Evolutionary conservation across 1,140 invertebrate species (phyloP).

Genomic region (Palaemon carinicauda): DNA sequence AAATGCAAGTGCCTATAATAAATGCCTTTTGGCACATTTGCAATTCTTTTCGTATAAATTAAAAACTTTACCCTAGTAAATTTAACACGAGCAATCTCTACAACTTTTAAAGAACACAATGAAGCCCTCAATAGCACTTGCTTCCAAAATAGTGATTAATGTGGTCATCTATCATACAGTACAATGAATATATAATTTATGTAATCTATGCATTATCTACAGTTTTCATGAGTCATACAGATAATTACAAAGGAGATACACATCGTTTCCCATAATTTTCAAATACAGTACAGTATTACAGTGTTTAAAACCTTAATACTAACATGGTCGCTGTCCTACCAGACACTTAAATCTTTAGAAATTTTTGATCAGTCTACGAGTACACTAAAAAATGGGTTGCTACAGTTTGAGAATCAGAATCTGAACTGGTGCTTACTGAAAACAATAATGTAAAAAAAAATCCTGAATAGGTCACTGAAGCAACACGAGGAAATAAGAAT

Average conservation of each 20-base stretch:
- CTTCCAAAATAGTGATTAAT: too few relatives aligned
- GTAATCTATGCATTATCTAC: too few relatives aligned
- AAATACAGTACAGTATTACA: too few relatives aligned
- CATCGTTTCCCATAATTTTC: too few relatives aligned
- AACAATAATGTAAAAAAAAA: conserved; percentile 24
- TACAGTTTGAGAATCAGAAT: conserved; percentile 57
- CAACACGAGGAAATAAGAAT: conserved; percentile 36
- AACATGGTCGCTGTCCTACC: conserved; percentile 52
- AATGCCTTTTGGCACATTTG: conserved; percentile 22
- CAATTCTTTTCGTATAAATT: not conserved
- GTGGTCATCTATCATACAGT: too few relatives aligned
- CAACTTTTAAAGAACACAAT: too few relatives aligned
- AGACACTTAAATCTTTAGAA: conserved; percentile 53
- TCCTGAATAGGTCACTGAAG: conserved; percentile 55
- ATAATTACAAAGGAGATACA: too few relatives aligned
- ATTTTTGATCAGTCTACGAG: conserved; percentile 42
- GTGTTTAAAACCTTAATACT: not conserved
- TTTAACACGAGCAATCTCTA: too few relatives aligned
- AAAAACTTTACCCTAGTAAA: too few relatives aligned
- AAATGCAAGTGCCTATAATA: conserved; percentile 2
- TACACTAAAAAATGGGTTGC: conserved; percentile 42
- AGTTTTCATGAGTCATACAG: too few relatives aligned
- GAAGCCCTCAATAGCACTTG: too few relatives aligned
- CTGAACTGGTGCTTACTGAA: conserved; percentile 53
- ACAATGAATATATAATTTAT: too few relatives aligned